Conservation (phyloP, 2,888 invertebrate genomes). For the Ophion costatus region DNA sequence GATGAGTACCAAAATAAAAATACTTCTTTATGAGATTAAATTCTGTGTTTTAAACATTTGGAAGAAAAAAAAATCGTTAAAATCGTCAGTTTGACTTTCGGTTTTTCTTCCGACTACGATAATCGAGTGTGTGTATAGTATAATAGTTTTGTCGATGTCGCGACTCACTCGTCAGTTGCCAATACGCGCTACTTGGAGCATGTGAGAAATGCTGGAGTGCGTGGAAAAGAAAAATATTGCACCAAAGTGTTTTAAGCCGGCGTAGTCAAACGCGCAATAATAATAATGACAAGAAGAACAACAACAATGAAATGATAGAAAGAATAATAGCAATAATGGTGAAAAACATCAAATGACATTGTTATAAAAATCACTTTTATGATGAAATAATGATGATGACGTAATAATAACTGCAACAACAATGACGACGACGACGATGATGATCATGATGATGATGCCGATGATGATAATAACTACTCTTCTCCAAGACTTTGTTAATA, state of each 20-base stretch:
- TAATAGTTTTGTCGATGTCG: conserved; percentile 38
- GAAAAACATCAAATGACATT: no score
- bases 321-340: not conserved
- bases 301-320: not conserved
- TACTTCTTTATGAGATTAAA: no score
- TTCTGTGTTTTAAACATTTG: no score
- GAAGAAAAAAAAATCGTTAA: no score
- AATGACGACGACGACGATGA: not conserved
- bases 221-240: not conserved
- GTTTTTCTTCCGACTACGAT: no score
- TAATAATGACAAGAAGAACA: conserved; percentile 2
- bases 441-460: not conserved
- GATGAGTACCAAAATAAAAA: no score
- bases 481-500: not conserved
- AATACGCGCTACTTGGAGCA: conserved; percentile 9
- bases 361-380: not conserved
- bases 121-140: not conserved
- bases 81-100: no score
- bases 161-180: conserved; percentile 33
- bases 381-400: not conserved
- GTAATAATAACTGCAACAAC: not conserved
- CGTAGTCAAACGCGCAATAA: not conserved
- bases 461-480: not conserved
- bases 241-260: conserved; percentile 15
- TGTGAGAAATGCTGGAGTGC: not conserved